Conservation (phyloP, 2,888 invertebrate genomes). For the Caenorhabditis sp. region DNA sequence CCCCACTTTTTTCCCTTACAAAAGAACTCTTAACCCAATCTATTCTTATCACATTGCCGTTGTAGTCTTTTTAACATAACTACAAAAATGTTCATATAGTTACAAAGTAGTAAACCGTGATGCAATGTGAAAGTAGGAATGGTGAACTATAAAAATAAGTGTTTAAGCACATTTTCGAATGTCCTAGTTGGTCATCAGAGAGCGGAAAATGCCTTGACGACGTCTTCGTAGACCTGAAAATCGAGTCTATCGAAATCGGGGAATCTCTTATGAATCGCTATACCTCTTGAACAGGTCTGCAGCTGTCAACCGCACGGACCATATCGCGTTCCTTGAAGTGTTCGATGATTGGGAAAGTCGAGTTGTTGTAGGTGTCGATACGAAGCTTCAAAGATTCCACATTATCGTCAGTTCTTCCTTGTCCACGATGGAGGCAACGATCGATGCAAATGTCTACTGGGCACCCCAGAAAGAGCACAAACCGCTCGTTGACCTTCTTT, state of each 20-base stretch:
- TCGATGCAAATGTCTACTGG: constrained; percentile 90
- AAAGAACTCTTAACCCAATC: neutral
- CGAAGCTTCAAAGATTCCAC: constrained; percentile 91
- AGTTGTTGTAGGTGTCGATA: constrained; percentile 79
- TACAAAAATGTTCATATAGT: constrained; percentile 4
- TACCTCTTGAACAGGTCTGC: constrained; percentile 72
- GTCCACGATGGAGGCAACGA: constrained; percentile 88
- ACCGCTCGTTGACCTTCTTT: constrained; percentile 89
- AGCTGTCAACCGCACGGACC: constrained; percentile 77
- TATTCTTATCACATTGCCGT: neutral
- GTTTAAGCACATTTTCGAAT: neutral
- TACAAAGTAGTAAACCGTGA: neutral
- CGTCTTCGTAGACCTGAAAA: constrained; percentile 56
- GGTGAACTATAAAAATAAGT: neutral
- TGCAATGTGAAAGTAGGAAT: neutral
- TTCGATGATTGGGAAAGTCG: constrained; percentile 83
- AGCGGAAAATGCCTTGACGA: constrained; percentile 49
- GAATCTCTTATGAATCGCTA: neutral
- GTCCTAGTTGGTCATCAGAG: neutral
- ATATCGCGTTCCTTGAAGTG: constrained; percentile 73
- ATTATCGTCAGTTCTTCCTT: constrained; percentile 90
- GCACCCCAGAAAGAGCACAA: constrained; percentile 95
- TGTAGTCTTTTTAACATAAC: neutral
- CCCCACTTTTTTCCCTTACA: neutral
- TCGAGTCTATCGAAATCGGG: neutral